Evolutionary conservation across 2,888 invertebrate species (phyloP), one percentile per base, ranked within the genome.

Genomic region (Cybosia mesomella): DNA sequence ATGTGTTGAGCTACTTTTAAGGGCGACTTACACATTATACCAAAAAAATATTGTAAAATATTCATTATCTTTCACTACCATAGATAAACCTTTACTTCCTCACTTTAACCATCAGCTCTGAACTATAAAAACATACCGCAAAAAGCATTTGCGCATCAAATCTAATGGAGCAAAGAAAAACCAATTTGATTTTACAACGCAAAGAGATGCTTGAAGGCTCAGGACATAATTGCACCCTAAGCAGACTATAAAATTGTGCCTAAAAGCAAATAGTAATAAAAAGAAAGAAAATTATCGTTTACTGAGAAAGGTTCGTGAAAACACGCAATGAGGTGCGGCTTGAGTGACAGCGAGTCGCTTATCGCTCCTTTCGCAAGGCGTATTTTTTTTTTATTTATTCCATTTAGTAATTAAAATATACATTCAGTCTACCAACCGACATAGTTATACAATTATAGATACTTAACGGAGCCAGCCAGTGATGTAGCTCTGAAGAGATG

Each of bases 221-320:
- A 73, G 63, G 62, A 72, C 83, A 83, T 89, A 89, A 91, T 90
- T 90, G 90, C 83, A 85, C 78, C 76, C 79, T 73, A 81, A 72
- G 79, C 82, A 75, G 81, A 75, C 86, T 87, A 90, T 91, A 89
- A 91, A 91, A 88, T 87, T 84, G 89, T 82, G 90, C 89, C 91
- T 91, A 91, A 91, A 91, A 91, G 91, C 91, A 91, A 91, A 91
- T 85, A 86, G 90, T 86, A 89, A 91, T 91, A 91, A 91, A 91
- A 90, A 88, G 83, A 85, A 87, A 85, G 86, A 87, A 88, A 89
- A 90, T 88, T 86, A 88, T 88, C 88, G 87, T 87, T 89, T 85
- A 85, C 83, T 82, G 83, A 83, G 83, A 87, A 85, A 84, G 86
- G 85, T 85, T 86, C 83, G 83, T 80, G 79, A 74, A 76, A 80